Base-by-base conservation (phyloP, 2,888 invertebrate genomes). In the Frankliniella intonsa region DNA sequence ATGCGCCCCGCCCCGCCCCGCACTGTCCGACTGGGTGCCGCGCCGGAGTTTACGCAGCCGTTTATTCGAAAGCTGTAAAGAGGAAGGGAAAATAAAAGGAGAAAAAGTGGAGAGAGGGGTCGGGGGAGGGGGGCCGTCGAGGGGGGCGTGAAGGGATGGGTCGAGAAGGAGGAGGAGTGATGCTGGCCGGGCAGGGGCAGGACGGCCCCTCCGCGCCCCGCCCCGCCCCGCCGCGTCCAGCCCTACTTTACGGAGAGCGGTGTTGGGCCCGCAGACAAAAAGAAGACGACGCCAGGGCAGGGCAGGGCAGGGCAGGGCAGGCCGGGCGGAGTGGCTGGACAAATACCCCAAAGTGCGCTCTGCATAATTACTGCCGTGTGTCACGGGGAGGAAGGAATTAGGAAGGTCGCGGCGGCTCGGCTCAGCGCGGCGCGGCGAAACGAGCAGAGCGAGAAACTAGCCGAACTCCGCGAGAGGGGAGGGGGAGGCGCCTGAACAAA, bases 311-410 rank as follows among this genome's bases (percentile, higher is more conserved):
- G 7, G 17, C 62, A 14, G 17, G 62, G 12, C n/a, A 14, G 19
- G 62, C 62, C 62, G 62, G 14, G 62, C 62, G 0, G 62, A 38
- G 38, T 38, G 55, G 55, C 55, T 55, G 55, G 55, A 55, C 55
- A 55, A 55, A 14, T 55, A 14, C 55, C 55, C 55, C 55, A 10
- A 55, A 55, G 55, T 22, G 62, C 69, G 69, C 9, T 25, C 22
- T 76, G 69, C 25, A 76, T 76, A 76, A 76, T 76, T 76, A 76
- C 69, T 22, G 69, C 10, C 69, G 69, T 76, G 69, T 76, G 69
- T 76, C 69, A 25, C 8, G 69, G n/a, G 25, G 25, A 38, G 38
- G 5, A 38, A 38, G 38, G 38, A 38, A 38, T 38, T 38, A 38
- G 38, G 38, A 38, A 38, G 38, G 38, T 38, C 38, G 38, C 38